Evolutionary conservation across 2,888 invertebrate genomes (phyloP).

Genomic region (Iphiclides podalirius): DNA sequence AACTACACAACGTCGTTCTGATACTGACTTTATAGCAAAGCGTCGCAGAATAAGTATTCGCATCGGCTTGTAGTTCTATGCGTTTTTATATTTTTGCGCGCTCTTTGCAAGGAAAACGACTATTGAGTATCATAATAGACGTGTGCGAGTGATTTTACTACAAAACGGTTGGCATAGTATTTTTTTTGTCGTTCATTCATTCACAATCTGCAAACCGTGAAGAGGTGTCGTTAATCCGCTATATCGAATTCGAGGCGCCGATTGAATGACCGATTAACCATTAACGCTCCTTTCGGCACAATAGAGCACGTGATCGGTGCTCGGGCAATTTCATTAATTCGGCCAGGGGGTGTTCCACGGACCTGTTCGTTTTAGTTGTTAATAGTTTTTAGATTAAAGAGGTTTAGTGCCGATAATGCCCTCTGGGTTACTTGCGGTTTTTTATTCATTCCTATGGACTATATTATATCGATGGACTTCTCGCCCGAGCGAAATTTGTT

Average conservation of each 20-base stretch:
- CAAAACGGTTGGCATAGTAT: constrained; percentile 48
- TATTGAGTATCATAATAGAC: constrained; percentile 31
- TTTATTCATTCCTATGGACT: too few relatives aligned
- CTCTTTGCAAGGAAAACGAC: too few relatives aligned
- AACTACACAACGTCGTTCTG: constrained; percentile 16
- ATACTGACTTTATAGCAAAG: constrained; percentile 5
- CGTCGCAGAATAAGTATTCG: constrained; percentile 5
- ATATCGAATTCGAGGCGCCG: constrained; percentile 46
- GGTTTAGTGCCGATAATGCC: constrained; percentile 24
- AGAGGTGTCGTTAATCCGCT: constrained; percentile 56
- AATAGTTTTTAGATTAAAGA: constrained; percentile 39
- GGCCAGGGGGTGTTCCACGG: constrained; percentile 43
- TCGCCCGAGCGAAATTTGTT: too few relatives aligned
- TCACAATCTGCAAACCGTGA: constrained; percentile 50
- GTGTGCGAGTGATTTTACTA: constrained; percentile 48
- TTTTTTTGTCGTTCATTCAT: constrained; percentile 67
- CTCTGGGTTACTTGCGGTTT: not conserved
- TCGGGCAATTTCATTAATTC: constrained; percentile 61
- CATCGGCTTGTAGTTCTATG: not conserved
- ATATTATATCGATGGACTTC: too few relatives aligned
- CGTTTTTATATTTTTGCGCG: not conserved
- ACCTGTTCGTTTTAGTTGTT: constrained; percentile 41
- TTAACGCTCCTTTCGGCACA: constrained; percentile 63
- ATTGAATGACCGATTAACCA: constrained; percentile 70
- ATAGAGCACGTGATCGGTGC: constrained; percentile 62